A percentile compares a stretch with the other conserved stretches of the same genome.
Evolutionary conservation across 2,888 invertebrate genomes (phyloP).

Genomic region (Eretmocerus hayati): DNA sequence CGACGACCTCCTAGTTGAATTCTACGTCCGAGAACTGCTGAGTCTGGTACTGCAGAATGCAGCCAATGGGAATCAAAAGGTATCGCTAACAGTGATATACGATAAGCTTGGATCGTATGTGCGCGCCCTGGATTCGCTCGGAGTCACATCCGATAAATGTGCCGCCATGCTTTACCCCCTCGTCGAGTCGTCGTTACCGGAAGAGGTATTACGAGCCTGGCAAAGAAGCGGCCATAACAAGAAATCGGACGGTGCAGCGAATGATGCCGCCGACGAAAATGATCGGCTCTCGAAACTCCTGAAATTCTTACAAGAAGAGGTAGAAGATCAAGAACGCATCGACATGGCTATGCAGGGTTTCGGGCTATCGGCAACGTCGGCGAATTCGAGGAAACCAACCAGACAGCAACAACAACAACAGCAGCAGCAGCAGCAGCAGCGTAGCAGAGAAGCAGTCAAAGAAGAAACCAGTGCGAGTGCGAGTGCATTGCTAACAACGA

Average conservation of each 20-base stretch:
- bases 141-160: background rate
- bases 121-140: background rate
- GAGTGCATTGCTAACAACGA: background rate
- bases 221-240: no score
- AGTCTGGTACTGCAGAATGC: constrained; percentile 29
- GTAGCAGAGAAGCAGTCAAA: no score
- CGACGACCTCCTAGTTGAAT: constrained; percentile 29
- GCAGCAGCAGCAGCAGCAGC: no score
- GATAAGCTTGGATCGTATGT: background rate
- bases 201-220: background rate
- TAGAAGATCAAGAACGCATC: constrained; percentile 20
- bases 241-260: no score
- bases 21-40: constrained; percentile 31
- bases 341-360: constrained; percentile 10
- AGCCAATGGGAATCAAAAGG: background rate
- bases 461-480: no score
- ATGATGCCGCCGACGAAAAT: background rate
- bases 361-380: background rate
- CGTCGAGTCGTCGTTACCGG: background rate
- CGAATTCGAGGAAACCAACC: background rate
- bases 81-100: background rate
- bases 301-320: constrained; percentile 20
- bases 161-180: background rate
- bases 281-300: constrained; percentile 12
- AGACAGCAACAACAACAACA: no score